phyloP scores from a whole-genome alignment of 2,888 invertebrate species.

The Habroteleia sp. region DNA sequence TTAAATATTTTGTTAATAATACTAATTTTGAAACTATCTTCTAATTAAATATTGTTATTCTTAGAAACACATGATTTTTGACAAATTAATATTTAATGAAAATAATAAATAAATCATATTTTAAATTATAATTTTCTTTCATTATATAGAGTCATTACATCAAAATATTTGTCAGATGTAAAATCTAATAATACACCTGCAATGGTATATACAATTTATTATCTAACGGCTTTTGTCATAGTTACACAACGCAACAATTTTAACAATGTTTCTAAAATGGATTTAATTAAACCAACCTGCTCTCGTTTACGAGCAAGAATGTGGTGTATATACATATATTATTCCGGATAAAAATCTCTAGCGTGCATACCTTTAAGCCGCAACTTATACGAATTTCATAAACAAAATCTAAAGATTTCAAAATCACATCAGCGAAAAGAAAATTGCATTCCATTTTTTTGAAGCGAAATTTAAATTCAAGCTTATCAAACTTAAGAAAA shows the following conservation, averaged over 20 bases:
- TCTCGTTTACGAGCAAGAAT: slow-evolving; percentile 17
- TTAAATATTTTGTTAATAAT: too few relatives aligned
- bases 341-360: slow-evolving; percentile 26
- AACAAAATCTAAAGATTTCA: slow-evolving; percentile 3
- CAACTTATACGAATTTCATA: slow-evolving; percentile 16
- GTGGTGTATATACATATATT: slow-evolving; percentile 8
- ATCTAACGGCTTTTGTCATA: slow-evolving; percentile 4
- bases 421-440: slow-evolving; percentile 6
- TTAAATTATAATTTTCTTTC: too few relatives aligned
- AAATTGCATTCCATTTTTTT: too few relatives aligned
- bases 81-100: too few relatives aligned
- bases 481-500: too few relatives aligned
- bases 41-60: too few relatives aligned
- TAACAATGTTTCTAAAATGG: slow-evolving; percentile 38
- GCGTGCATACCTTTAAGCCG: slow-evolving; percentile 22
- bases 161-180: neutral
- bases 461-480: too few relatives aligned
- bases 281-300: slow-evolving; percentile 32
- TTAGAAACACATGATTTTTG: too few relatives aligned
- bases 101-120: too few relatives aligned
- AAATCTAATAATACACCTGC: neutral
- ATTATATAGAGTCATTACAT: slow-evolving; percentile 1
- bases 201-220: neutral
- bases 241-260: slow-evolving; percentile 34
- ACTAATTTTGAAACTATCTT: too few relatives aligned